Base-by-base conservation (phyloP, 2,888 invertebrate species). In the Lutraria lutraria region DNA sequence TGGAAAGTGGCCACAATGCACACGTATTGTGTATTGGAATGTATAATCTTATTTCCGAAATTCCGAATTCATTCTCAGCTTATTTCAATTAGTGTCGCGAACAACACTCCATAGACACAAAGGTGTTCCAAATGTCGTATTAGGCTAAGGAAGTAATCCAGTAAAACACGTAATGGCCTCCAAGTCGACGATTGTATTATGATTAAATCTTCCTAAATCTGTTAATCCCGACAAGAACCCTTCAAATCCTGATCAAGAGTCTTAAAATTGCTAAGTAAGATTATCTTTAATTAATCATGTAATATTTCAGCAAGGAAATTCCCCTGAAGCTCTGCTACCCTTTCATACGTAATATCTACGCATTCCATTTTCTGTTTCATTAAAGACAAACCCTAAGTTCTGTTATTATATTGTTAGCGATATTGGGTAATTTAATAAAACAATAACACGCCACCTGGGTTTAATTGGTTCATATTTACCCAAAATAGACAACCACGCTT, bases 211-310 rank as follows among this genome's bases (percentile, higher is more conserved):
- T n/a, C 54, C 34, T 53, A 86, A 72, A 91, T 88, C 84, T 31
- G 25, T 72, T 91, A 91, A 91, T 89, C 91, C 89, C 31, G 52
- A 84, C 82, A 84, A 89, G 21, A 81, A 54, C 88, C 68, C 81
- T 91, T 88, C 84, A 89, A 83, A 83, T 21, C n/a, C 8, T 53
- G 88, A 89, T 88, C 87, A 89, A 86, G 88, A 34, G 52, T n/a
- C 43, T 80, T 85, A 15, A 43, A 34, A 31, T 34, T 25, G 52
- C 56, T 53, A 72, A 89, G 63, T 19, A 79, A 21, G 43, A 52
- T 81, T 89, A 80, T 76, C 21, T 25, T 43, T 86, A 83, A 89
- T 89, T 85, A 89, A 87, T 76, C 16, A 76, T 31, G 76, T 19
- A 31, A 76, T 31, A 76, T 13, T 76, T 34, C 31, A 76, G 15